Evolutionary conservation across 1,140 invertebrate species (phyloP).

Genomic region (Drosophila kurseongensis): DNA sequence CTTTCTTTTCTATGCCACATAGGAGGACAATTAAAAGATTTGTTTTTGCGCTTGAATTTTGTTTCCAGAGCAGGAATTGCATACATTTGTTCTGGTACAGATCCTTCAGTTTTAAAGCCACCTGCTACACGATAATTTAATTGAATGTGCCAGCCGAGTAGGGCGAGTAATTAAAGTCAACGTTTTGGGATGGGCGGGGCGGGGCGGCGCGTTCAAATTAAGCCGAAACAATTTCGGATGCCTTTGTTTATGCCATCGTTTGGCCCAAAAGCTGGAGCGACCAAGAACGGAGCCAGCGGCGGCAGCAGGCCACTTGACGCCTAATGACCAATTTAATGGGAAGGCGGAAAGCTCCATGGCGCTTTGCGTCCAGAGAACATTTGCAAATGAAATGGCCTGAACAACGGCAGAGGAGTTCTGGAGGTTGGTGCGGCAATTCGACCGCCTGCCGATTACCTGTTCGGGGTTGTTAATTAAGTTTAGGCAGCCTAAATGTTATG

Average conservation of each 20-base stretch:
- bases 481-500: slow-evolving; percentile 73
- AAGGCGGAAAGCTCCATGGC: slow-evolving; percentile 35
- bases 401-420: slow-evolving; percentile 31
- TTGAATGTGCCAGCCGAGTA: slow-evolving; percentile 23
- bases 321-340: slow-evolving; percentile 80
- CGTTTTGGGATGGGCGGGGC: neutral
- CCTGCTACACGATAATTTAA: slow-evolving; percentile 59
- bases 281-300: slow-evolving; percentile 17
- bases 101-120: slow-evolving; percentile 47
- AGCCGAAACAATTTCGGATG: slow-evolving; percentile 71
- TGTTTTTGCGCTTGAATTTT: slow-evolving; percentile 58
- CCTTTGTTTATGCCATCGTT: slow-evolving; percentile 46
- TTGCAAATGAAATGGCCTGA: slow-evolving; percentile 74
- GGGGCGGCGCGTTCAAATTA: slow-evolving; percentile 64
- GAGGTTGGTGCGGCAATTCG: slow-evolving; percentile 8
- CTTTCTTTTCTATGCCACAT: slow-evolving; percentile 42
- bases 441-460: slow-evolving; percentile 70
- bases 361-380: slow-evolving; percentile 58
- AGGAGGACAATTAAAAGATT: slow-evolving; percentile 73
- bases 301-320: slow-evolving; percentile 74
- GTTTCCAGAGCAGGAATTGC: slow-evolving; percentile 21
- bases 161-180: slow-evolving; percentile 40
- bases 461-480: slow-evolving; percentile 77
- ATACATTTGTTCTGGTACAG: slow-evolving; percentile 3
- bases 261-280: slow-evolving; percentile 19